phyloP scores from a whole-genome alignment of 2,797 vertebrate genomes.

The Caiman crocodilus region DNA sequence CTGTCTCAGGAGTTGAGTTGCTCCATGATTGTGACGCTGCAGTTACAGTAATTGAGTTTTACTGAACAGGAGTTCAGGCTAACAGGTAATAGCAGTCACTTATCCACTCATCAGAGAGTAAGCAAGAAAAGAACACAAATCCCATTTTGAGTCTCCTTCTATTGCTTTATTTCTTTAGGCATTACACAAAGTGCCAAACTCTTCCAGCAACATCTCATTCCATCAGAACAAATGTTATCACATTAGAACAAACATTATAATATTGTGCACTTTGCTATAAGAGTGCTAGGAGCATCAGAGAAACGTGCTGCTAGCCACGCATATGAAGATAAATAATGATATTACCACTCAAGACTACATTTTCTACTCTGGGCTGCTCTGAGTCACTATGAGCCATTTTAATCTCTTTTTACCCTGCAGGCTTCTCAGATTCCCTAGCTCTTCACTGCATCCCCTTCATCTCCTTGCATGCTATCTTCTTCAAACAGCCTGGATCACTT shows the following conservation, averaged over 20 bases:
- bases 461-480: constrained; percentile 4
- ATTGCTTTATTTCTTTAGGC: constrained; percentile 31
- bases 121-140: constrained; percentile 16
- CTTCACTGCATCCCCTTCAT: not conserved
- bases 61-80: constrained; percentile 45
- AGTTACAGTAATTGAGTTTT: constrained; percentile 53
- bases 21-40: constrained; percentile 14
- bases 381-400: not conserved
- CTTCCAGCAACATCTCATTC: not conserved
- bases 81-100: constrained; percentile 58
- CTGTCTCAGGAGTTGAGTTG: constrained; percentile 12
- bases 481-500: not conserved
- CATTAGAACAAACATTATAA: not conserved
- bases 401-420: constrained; percentile 1
- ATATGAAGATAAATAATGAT: not conserved
- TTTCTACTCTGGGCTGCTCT: not conserved
- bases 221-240: not conserved
- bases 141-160: not conserved
- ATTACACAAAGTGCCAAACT: not conserved
- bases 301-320: not conserved
- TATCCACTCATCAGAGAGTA: constrained; percentile 26
- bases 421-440: constrained; percentile 12
- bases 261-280: not conserved
- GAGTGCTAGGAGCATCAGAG: not conserved
- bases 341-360: not conserved